A percentile compares a stretch with the other conserved stretches of the same genome.
These are phyloP conservation scores for Sitta carolinensis DNA, from an alignment of 2,797 vertebrate genomes.

Conservation along the genomic window DNA sequence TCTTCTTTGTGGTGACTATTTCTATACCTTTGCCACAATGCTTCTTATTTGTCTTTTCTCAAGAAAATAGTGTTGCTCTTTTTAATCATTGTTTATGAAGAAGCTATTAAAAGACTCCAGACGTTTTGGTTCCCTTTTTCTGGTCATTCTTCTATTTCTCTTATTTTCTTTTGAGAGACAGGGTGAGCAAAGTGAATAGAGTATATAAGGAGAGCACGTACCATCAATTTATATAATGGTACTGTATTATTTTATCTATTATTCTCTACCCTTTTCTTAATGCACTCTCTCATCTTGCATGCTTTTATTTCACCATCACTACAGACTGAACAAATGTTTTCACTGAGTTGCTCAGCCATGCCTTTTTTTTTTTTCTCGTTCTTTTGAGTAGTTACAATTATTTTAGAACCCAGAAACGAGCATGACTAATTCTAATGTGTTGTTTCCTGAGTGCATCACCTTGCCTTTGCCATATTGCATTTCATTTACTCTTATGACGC, in stretches of 20 bases:
- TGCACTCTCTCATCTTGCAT: slow-evolving; percentile 63
- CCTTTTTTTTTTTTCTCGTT: background rate
- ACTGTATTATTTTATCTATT: slow-evolving; percentile 66
- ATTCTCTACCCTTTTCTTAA: slow-evolving; percentile 63
- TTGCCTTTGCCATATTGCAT: slow-evolving; percentile 40
- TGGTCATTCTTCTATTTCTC: slow-evolving; percentile 52
- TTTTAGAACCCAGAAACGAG: slow-evolving; percentile 54
- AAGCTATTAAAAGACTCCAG: slow-evolving; percentile 52
- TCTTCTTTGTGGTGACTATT: slow-evolving; percentile 15
- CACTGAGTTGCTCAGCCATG: background rate
- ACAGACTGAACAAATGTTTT: slow-evolving; percentile 55
- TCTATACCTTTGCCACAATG: background rate
- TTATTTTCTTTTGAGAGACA: slow-evolving; percentile 53
- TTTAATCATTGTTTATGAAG: slow-evolving; percentile 61
- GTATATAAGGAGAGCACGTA: slow-evolving; percentile 50
- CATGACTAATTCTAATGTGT: slow-evolving; percentile 60
- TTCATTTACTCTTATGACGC: slow-evolving; percentile 39
- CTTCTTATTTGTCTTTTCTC: slow-evolving; percentile 50
- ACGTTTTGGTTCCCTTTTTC: slow-evolving; percentile 42
- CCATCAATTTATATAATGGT: slow-evolving; percentile 63
- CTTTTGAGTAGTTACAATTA: slow-evolving; percentile 45
- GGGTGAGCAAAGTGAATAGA: slow-evolving; percentile 53
- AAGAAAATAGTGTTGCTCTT: slow-evolving; percentile 44
- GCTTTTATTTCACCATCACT: slow-evolving; percentile 63
- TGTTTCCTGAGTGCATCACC: slow-evolving; percentile 54